A percentile compares a stretch with the other conserved stretches of the same genome.
phyloP scores from a whole-genome alignment of 2,888 invertebrate genomes.

The Hermodice carunculata region DNA sequence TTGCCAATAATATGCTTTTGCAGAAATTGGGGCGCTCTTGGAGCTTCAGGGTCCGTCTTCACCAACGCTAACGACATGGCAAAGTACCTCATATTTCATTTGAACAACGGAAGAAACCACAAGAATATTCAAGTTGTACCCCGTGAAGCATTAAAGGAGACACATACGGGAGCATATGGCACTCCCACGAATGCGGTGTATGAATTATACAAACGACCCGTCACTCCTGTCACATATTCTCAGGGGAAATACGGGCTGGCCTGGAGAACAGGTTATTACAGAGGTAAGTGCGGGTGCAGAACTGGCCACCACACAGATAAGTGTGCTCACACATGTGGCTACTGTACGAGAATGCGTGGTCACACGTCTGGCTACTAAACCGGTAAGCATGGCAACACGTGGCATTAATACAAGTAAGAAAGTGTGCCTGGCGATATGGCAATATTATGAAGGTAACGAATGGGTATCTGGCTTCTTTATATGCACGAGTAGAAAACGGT shows the following conservation, averaged over 20 bases:
- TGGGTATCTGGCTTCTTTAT: too few relatives aligned
- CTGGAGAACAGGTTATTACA: constrained; percentile 61
- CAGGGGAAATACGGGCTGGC: constrained; percentile 57
- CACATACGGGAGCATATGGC: constrained; percentile 45
- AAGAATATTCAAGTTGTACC: constrained; percentile 43
- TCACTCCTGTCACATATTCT: constrained; percentile 49
- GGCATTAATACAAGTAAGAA: too few relatives aligned
- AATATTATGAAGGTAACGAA: too few relatives aligned
- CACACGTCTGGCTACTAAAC: too few relatives aligned
- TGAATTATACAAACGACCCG: constrained; percentile 45
- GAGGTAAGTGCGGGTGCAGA: too few relatives aligned
- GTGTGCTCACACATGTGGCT: too few relatives aligned
- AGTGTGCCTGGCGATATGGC: too few relatives aligned
- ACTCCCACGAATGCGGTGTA: constrained; percentile 34
- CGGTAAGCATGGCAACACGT: too few relatives aligned
- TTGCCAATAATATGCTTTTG: too few relatives aligned
- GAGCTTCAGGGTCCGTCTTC: constrained; percentile 57
- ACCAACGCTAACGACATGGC: constrained; percentile 58
- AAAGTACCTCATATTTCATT: constrained; percentile 60
- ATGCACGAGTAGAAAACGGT: too few relatives aligned
- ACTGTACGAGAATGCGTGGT: too few relatives aligned
- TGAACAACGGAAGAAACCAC: constrained; percentile 46
- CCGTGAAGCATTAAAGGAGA: constrained; percentile 37
- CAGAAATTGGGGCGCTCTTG: constrained; percentile 51
- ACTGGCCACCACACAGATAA: too few relatives aligned